Conservation (phyloP, 2,113 vertebrate genomes). For the Chaetorhynchus papuensis region DNA sequence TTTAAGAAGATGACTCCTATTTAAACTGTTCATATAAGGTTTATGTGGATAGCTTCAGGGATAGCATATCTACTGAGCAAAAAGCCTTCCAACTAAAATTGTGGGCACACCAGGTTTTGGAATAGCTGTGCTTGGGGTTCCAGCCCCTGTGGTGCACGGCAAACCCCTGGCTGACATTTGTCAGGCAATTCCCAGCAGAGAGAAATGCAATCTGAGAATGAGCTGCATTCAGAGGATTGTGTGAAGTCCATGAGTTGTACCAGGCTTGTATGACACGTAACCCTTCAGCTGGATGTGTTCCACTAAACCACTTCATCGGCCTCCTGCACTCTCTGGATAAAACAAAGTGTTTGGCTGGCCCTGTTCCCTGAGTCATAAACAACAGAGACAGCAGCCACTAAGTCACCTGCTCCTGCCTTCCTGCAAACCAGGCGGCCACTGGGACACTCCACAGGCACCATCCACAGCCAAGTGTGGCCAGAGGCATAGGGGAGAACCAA, state of each 20-base stretch:
- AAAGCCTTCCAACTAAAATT: neutral
- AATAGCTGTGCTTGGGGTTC: neutral
- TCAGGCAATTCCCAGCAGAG: neutral
- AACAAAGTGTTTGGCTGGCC: neutral
- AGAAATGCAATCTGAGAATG: neutral
- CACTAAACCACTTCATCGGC: neutral
- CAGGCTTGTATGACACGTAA: neutral
- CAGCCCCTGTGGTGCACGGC: accelerated
- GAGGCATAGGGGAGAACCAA: accelerated
- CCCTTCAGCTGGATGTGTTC: neutral
- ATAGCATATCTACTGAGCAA: neutral
- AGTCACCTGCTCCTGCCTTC: neutral
- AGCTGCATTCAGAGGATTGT: neutral
- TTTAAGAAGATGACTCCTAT: neutral
- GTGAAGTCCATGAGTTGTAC: neutral
- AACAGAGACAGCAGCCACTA: neutral
- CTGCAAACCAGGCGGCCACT: neutral
- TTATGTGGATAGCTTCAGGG: neutral
- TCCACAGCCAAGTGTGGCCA: neutral
- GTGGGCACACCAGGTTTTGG: neutral
- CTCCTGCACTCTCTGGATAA: neutral
- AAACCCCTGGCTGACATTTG: neutral
- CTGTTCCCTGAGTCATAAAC: neutral
- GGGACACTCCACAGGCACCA: neutral
- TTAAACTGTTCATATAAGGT: neutral